phyloP scores from a whole-genome alignment of 2,888 invertebrate genomes.

The Drosophila maculinotata region DNA sequence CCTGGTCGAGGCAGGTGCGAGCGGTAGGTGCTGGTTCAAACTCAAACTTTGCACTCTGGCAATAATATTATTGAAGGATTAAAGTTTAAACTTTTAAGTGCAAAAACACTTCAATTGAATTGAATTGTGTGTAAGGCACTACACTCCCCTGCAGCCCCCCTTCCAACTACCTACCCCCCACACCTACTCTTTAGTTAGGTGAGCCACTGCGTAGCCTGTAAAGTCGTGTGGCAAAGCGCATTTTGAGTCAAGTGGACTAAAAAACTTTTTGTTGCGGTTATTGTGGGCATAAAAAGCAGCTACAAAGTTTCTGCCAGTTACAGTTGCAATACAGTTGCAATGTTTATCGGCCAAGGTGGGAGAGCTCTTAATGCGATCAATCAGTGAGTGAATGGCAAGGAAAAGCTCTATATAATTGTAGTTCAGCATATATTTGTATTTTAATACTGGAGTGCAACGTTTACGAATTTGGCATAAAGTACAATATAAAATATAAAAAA shows the following conservation, averaged over 20 bases:
- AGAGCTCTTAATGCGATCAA: constrained; percentile 24
- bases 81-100: constrained; percentile 80
- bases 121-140: constrained; percentile 50
- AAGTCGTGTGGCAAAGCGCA: constrained; percentile 54
- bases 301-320: constrained; percentile 62
- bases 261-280: constrained; percentile 69
- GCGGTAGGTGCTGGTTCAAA: constrained; percentile 15
- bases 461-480: too few relatives aligned
- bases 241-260: constrained; percentile 64
- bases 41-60: constrained; percentile 72
- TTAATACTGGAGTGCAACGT: too few relatives aligned
- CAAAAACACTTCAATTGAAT: constrained; percentile 79
- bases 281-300: constrained; percentile 57
- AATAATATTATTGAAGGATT: constrained; percentile 81
- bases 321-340: constrained; percentile 33
- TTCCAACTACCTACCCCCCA: too few relatives aligned
- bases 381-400: constrained; percentile 5
- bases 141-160: not conserved
- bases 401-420: not conserved
- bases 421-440: not conserved
- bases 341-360: constrained; percentile 15
- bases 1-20: not conserved
- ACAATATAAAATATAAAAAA: too few relatives aligned
- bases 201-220: constrained; percentile 22
- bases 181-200: constrained; percentile 14